Evolutionary conservation across 1,140 invertebrate genomes (phyloP).

Genomic region (Papilio aristodemus): DNA sequence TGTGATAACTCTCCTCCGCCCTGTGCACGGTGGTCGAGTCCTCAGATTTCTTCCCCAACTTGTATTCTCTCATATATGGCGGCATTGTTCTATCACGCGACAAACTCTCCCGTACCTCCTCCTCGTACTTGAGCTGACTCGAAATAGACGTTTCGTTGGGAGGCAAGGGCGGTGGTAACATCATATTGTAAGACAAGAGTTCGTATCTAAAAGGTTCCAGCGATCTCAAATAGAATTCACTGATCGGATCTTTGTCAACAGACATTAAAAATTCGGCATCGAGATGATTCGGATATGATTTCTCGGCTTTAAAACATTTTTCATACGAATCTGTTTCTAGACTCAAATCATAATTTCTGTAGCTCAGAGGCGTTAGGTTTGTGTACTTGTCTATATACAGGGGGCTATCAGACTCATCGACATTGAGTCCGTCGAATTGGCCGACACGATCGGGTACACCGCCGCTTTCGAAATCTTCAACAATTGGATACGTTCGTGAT

Average conservation of each 20-base stretch:
- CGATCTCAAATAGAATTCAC: background rate
- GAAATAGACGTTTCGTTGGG: conserved; percentile 8
- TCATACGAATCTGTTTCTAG: background rate
- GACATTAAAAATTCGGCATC: background rate
- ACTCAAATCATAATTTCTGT: background rate
- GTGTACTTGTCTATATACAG: background rate
- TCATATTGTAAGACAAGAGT: background rate
- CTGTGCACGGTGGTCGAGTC: background rate
- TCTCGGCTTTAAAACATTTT: background rate
- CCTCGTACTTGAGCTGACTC: background rate
- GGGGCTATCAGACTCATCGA: background rate
- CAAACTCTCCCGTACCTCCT: background rate
- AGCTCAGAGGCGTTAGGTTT: background rate
- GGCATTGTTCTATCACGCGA: background rate
- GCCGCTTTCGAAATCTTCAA: background rate
- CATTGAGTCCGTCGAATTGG: background rate
- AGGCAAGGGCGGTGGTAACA: background rate
- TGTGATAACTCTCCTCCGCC: background rate
- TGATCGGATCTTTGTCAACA: background rate
- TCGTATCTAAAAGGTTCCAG: background rate
- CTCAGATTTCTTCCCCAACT: background rate
- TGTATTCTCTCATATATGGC: background rate
- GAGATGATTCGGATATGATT: background rate
- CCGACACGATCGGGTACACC: background rate
- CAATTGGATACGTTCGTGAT: background rate